A percentile compares a stretch with the other conserved stretches of the same genome.
These are phyloP conservation scores for Taenioides sp. DNA, from an alignment of 2,797 vertebrate genomes.

Conservation along the genomic window DNA sequence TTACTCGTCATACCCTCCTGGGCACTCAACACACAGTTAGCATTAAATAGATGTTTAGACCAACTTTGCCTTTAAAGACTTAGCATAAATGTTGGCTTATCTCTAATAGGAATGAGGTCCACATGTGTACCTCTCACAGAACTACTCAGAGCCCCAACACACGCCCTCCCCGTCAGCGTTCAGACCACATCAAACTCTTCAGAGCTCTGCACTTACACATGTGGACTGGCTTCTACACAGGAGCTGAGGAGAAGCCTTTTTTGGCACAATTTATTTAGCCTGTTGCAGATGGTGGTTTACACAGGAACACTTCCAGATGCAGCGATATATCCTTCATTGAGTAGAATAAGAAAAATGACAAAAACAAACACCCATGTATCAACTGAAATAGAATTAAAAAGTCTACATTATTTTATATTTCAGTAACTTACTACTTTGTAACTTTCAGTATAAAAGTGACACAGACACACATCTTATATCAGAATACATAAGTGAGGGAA, in stretches of 20 bases:
- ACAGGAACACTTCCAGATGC: conserved; percentile 64
- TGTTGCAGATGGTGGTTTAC: conserved; percentile 58
- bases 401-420: neutral
- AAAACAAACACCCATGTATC: neutral
- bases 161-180: conserved; percentile 45
- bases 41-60: too few relatives aligned
- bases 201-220: conserved; percentile 61
- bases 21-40: too few relatives aligned
- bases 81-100: conserved; percentile 24
- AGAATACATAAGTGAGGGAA: neutral
- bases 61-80: neutral
- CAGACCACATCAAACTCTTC: conserved; percentile 62
- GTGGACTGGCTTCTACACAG: conserved; percentile 45
- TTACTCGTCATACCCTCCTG: too few relatives aligned
- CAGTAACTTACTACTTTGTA: neutral
- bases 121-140: conserved; percentile 51
- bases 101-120: conserved; percentile 31
- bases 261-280: conserved; percentile 50
- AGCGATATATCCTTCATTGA: conserved; percentile 21
- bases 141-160: conserved; percentile 48
- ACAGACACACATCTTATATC: too few relatives aligned
- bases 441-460: neutral
- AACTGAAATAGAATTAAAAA: neutral
- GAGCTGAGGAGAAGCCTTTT: conserved; percentile 39
- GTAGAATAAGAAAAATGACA: conserved; percentile 19